Conservation (phyloP, 2,888 invertebrate genomes). For the Diarsia rubi region DNA sequence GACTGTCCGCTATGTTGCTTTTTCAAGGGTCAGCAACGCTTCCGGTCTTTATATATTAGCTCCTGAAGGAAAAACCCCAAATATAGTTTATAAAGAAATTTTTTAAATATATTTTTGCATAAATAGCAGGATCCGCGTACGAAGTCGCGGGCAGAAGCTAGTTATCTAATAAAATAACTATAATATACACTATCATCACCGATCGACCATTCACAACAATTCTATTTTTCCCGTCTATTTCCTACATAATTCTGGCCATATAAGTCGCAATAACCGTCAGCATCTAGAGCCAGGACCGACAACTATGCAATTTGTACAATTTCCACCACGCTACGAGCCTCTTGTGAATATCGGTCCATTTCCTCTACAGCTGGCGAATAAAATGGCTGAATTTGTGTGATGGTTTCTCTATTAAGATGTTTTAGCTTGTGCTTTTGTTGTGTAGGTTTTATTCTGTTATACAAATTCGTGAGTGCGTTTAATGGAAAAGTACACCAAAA, state of each 20-base stretch:
- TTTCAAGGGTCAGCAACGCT: too few relatives aligned
- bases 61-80: too few relatives aligned
- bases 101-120: too few relatives aligned
- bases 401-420: slow-evolving; percentile 13
- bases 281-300: background rate
- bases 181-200: too few relatives aligned
- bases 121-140: too few relatives aligned
- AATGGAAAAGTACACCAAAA: background rate
- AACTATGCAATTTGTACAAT: slow-evolving; percentile 54
- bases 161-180: too few relatives aligned
- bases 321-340: slow-evolving; percentile 10
- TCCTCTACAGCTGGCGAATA: slow-evolving; percentile 29
- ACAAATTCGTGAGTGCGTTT: background rate
- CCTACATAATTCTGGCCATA: slow-evolving; percentile 4
- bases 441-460: slow-evolving; percentile 1
- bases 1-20: too few relatives aligned
- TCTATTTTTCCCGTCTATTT: slow-evolving; percentile 14
- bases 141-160: too few relatives aligned
- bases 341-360: slow-evolving; percentile 43
- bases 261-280: slow-evolving; percentile 41
- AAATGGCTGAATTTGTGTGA: slow-evolving; percentile 37
- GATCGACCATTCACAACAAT: slow-evolving; percentile 1
- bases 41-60: too few relatives aligned
- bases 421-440: background rate
- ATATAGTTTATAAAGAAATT: too few relatives aligned